Evolutionary conservation across 2,888 invertebrate genomes (phyloP).

Genomic region (Campoplex nolae): DNA sequence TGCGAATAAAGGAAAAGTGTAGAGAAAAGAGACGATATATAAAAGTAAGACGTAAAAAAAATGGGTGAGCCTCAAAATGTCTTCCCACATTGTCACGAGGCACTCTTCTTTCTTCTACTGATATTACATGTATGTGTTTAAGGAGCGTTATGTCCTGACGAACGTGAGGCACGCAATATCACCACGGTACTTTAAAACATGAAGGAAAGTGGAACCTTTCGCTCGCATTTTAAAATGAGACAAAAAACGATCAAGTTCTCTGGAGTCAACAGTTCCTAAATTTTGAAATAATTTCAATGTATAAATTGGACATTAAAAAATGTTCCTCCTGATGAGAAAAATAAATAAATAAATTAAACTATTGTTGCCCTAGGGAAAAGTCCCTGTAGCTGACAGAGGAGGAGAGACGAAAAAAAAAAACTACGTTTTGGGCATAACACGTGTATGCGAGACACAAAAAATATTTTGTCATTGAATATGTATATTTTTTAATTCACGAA

Average conservation of each 20-base stretch:
- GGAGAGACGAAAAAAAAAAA: neutral
- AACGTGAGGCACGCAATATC: conserved; percentile 37
- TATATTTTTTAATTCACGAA: conserved; percentile 61
- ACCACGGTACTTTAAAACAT: neutral
- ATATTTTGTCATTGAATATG: conserved; percentile 32
- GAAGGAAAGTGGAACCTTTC: conserved; percentile 10
- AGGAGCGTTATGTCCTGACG: conserved; percentile 6
- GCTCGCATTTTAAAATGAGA: neutral
- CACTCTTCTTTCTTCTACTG: conserved; percentile 34
- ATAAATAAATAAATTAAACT: neutral
- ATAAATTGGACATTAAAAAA: neutral
- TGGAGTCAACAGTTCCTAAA: neutral
- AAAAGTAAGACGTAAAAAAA: neutral
- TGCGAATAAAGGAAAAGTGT: conserved; percentile 11
- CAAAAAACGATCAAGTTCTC: neutral
- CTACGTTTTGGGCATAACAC: conserved; percentile 22
- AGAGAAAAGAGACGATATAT: neutral
- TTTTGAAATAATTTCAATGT: neutral
- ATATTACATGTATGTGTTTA: conserved; percentile 28
- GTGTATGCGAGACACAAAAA: conserved; percentile 11
- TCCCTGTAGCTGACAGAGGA: neutral
- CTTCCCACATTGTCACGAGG: conserved; percentile 39
- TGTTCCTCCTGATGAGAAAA: neutral
- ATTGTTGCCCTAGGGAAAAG: neutral
- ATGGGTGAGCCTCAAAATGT: conserved; percentile 3